Base-by-base conservation (phyloP, 2,797 vertebrate species). In the Scarus forsteni region DNA sequence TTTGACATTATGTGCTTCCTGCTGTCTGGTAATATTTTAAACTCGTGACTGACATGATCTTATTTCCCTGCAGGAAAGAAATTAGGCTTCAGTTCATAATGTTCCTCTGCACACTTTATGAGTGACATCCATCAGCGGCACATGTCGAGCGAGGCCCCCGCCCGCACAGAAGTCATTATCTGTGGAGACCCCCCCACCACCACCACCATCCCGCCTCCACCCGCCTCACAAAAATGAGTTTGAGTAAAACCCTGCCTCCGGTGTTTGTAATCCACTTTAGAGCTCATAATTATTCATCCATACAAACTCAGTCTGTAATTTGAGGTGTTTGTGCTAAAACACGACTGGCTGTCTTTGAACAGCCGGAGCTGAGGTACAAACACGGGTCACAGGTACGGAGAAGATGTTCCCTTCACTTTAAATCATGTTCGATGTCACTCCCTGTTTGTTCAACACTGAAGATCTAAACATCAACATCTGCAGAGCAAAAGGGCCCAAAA, bases 71-170 rank as follows among this genome's bases (percentile, higher is more conserved):
- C 27, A 46, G 40, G 45, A 54, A 60, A 79, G 45, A 45, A 64
- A 58, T 75, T 48, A 84, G 64, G 53, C 51, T 59, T 49, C 39
- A 65, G 18, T 67, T 66, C 50, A 64, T 38, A 62, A 10, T n/a
- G 44, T 44, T 13, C 52, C 36, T 11, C 38, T 6, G 14, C 3
- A 11, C 35, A 13, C 42, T 15, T 77, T 80, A 52, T 72, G 64
- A 76, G 74, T 45, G 65, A 58, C 64, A 85, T 82, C 76, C 49
- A 71, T 81, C 68, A 79, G 55, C 40, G 53, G 36, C 50, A 40
- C 19, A 60, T 65, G 56, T 72, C 63, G 38, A 61, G 49, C 46
- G 63, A 55, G 53, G 58, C 44, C 18, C 39, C 54, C 7, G 52
- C 52, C 27, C 42, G 57, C 44, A 76, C 27, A 59, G 40, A 55